Percentiles rank a stretch among this genome's conserved stretches.
Evolutionary conservation across 2,888 invertebrate species (phyloP).

Genomic region (Altica lythri): DNA sequence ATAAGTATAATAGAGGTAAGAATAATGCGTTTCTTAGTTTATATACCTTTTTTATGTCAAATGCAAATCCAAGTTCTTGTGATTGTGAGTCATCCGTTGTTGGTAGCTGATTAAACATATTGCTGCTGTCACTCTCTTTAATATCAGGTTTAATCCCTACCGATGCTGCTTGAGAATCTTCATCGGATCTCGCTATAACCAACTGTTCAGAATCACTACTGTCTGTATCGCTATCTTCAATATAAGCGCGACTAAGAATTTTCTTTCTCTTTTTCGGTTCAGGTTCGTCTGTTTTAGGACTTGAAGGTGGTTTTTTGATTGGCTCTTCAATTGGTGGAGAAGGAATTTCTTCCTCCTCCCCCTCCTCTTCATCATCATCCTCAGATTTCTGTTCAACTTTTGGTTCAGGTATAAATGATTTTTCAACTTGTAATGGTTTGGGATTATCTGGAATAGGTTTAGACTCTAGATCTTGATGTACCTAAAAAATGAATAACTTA

Average conservation of each 20-base stretch:
- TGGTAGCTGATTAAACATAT: constrained; percentile 39
- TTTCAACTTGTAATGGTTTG: constrained; percentile 14
- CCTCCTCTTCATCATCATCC: constrained; percentile 18
- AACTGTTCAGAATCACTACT: constrained; percentile 69
- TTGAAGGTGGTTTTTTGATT: constrained; percentile 40
- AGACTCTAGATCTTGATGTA: constrained; percentile 23
- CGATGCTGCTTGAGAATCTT: constrained; percentile 48
- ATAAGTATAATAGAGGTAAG: too few species aligned
- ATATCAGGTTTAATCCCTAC: constrained; percentile 41
- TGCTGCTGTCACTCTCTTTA: constrained; percentile 47
- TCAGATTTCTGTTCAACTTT: constrained; percentile 9
- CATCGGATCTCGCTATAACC: constrained; percentile 61
- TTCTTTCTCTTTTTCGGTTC: constrained; percentile 50
- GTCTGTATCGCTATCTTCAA: constrained; percentile 66
- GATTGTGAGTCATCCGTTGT: constrained; percentile 48
- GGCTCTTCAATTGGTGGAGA: constrained; percentile 51
- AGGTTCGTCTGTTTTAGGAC: constrained; percentile 26
- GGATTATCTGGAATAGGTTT: constrained; percentile 14
- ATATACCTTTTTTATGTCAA: constrained; percentile 41
- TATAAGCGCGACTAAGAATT: constrained; percentile 56
- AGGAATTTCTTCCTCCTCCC: constrained; percentile 42
- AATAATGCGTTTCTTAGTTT: too few species aligned
- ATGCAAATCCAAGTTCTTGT: constrained; percentile 51
- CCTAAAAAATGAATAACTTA: constrained; percentile 1
- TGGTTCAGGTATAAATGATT: constrained; percentile 4